Base-by-base conservation (phyloP, 2,797 vertebrate species). In the Sparidentex hasta region DNA sequence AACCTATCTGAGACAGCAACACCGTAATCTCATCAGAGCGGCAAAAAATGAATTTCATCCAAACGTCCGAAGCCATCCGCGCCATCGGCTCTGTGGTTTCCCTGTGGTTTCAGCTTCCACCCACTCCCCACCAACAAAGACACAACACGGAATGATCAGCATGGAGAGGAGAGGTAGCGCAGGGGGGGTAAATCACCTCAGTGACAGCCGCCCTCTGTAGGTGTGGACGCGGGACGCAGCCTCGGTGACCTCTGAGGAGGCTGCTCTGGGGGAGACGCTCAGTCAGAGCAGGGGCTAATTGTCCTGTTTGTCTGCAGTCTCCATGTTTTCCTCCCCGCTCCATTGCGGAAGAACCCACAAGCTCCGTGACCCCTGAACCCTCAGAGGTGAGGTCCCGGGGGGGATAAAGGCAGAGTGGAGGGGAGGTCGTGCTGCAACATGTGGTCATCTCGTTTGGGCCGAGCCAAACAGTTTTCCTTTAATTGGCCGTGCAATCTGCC, bases 391-490 rank as follows among this genome's bases (percentile, higher is more conserved):
- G 62, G 84, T 91, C 92, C 81, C 83, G 12, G 16, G 55, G 59
- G 76, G 80, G 65, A 61, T 74, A 79, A 83, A 76, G 83, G 78
- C 61, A 68, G 58, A 72, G 72, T 17, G 16, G 71, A 81, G 82
- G 87, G 83, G 78, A 79, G 88, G 74, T 71, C 56, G 82, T 69
- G 88, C 92, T 87, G 90, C 92, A 97, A 96, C 97, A 97, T 96
- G 95, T 97, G 97, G 96, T 94, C 77, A 16, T 88, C 95, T 96
- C 94, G 90, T 96, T 95, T 94, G 90, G 92, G 90, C 85, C 67
- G 84, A 95, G 93, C 94, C 94, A 95, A 96, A 96, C 93, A 89
- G 81, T 93, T 95, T 93, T 93, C 92, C 92, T 96, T 96, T 97
- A 96, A 97, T 96, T 96, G 95, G 92, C 87, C 61, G 20, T 95